Percentiles rank a stretch among this genome's conserved stretches.
Conservation (phyloP, 2,888 invertebrate species). For the Yponomeuta cagnagella region DNA sequence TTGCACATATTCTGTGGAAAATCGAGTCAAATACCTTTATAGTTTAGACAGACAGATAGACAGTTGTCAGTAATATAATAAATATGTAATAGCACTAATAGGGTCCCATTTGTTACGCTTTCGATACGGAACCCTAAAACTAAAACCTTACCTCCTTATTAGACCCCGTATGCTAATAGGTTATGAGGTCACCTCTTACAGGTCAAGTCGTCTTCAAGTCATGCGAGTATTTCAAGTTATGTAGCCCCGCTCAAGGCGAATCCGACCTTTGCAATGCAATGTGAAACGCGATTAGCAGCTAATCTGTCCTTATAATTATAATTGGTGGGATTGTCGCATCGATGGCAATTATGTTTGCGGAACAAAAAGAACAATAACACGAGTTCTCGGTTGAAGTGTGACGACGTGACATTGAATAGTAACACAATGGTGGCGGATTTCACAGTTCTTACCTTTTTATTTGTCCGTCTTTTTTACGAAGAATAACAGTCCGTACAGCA, state of each 20-base stretch:
- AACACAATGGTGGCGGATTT: slow-evolving; percentile 36
- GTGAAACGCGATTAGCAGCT: slow-evolving; percentile 16
- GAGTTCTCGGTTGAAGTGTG: neutral
- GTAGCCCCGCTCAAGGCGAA: neutral
- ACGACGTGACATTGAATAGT: slow-evolving; percentile 37
- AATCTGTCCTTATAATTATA: slow-evolving; percentile 21
- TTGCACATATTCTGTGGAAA: no score
- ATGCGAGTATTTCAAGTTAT: neutral
- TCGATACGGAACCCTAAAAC: no score
- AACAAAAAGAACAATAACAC: slow-evolving; percentile 32
- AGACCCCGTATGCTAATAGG: no score
- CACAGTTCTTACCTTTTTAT: slow-evolving; percentile 28
- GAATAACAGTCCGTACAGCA: neutral
- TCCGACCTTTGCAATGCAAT: neutral
- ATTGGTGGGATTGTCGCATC: slow-evolving; percentile 27
- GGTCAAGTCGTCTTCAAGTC: no score
- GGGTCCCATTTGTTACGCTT: no score
- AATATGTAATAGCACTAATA: no score
- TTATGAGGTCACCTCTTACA: no score
- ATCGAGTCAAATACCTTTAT: no score
- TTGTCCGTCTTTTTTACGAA: neutral
- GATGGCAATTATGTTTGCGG: slow-evolving; percentile 28
- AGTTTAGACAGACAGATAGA: no score
- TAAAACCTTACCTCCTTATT: no score
- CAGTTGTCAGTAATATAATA: no score